Conservation (phyloP, 2,888 invertebrate species). For the Caenorhabditis angaria region DNA sequence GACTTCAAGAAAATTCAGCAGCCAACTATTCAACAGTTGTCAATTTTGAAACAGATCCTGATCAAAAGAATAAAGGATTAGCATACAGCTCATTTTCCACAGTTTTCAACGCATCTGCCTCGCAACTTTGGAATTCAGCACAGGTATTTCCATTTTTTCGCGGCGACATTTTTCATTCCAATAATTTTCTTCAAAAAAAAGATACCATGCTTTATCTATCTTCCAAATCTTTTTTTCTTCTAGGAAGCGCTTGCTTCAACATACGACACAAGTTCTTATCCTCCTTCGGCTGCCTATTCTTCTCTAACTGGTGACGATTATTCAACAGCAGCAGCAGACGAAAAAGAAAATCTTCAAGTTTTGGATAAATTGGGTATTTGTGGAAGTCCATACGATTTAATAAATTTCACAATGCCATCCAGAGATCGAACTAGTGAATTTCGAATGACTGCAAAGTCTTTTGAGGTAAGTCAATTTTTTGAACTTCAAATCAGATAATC, state of each 20-base stretch:
- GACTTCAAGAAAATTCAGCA: slow-evolving; percentile 29
- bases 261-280: slow-evolving; percentile 32
- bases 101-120: slow-evolving; percentile 63
- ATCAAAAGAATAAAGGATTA: slow-evolving; percentile 37
- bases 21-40: slow-evolving; percentile 20
- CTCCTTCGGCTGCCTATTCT: not conserved
- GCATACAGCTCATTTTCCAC: slow-evolving; percentile 55
- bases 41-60: slow-evolving; percentile 41
- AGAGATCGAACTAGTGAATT: slow-evolving; percentile 71
- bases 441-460: slow-evolving; percentile 67
- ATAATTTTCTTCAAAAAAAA: slow-evolving; percentile 4
- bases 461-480: slow-evolving; percentile 54
- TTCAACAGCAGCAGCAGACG: slow-evolving; percentile 15
- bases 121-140: slow-evolving; percentile 69
- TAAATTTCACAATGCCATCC: slow-evolving; percentile 67
- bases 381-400: slow-evolving; percentile 45
- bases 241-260: slow-evolving; percentile 54
- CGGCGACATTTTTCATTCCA: too few species aligned
- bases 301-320: slow-evolving; percentile 4
- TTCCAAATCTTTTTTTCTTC: slow-evolving; percentile 13
- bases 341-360: slow-evolving; percentile 16
- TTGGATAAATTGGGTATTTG: slow-evolving; percentile 44
- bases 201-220: slow-evolving; percentile 7
- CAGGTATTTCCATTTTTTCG: slow-evolving; percentile 54
- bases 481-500: not conserved